Conservation (phyloP, 2,113 vertebrate species). For the Seriola rivoliana region DNA sequence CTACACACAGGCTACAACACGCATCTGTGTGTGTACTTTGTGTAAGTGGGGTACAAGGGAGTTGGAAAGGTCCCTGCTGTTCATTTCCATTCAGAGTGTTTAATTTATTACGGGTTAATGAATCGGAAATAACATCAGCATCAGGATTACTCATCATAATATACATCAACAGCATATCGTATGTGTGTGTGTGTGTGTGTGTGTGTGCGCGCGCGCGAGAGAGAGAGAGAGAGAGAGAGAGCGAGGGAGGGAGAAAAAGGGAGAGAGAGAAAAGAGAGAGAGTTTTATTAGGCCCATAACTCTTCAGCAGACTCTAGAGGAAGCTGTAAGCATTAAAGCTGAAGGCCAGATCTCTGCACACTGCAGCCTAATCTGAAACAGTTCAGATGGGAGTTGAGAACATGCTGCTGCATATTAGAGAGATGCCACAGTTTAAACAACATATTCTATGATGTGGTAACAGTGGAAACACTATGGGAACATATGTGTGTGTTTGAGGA, state of each 20-base stretch:
- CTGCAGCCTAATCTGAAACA: conserved; percentile 63
- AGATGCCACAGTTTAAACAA: conserved; percentile 17
- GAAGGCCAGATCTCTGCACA: conserved; percentile 69
- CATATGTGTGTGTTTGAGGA: not conserved
- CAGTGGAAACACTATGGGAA: not conserved
- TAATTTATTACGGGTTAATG: conserved; percentile 74
- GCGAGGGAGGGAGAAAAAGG: no score
- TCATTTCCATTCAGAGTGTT: conserved; percentile 45
- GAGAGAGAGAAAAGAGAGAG: conserved; percentile 22
- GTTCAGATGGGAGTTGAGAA: conserved; percentile 51
- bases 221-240: not conserved
- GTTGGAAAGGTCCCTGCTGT: conserved; percentile 21
- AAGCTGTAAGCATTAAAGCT: conserved; percentile 68
- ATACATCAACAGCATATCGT: conserved; percentile 39
- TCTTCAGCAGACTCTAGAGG: conserved; percentile 63
- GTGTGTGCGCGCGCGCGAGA: conserved; percentile 12
- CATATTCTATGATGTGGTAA: not conserved
- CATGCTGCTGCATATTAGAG: conserved; percentile 33
- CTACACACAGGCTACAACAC: not conserved
- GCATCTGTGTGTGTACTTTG: not conserved
- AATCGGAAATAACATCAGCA: conserved; percentile 71
- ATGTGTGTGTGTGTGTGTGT: conserved; percentile 1
- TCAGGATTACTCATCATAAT: conserved; percentile 68
- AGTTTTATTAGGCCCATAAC: conserved; percentile 77
- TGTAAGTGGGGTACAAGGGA: not conserved